Base-by-base conservation (phyloP, 2,888 invertebrate genomes). In the Meiosimyza platycephala region DNA sequence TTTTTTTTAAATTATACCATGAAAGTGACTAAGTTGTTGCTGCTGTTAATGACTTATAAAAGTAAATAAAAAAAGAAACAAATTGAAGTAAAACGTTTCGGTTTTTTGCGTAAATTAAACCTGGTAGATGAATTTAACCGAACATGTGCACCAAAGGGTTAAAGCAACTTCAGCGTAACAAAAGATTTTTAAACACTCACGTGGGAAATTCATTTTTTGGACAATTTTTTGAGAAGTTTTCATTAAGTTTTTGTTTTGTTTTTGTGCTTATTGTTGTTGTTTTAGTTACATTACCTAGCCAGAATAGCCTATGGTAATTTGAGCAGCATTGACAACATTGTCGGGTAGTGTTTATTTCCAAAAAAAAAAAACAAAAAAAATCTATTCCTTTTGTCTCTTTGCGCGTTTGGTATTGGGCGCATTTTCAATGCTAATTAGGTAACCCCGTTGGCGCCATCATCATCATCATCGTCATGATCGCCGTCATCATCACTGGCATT, bases 391-490 rank as follows among this genome's bases (percentile, higher is more conserved):
- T 12, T 57, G 57, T 57, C 18, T 15, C 18, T 22, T 15, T 57
- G 12, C 18, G 47, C 48, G 18, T 18, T 6, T 63, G 52, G 22
- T 15, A 51, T 51, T 40, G 60, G 50, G 18, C 52, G 33, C 55
- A 59, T 64, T 73, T 65, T 65, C 73, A 73, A 75, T 75, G 75
- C 75, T 75, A 75, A 75, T 75, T 73, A 73, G 72, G 60, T 72
- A 69, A 67, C 66, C 72, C 28, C 57, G 16, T 18, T 71, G 75
- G 75, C 75, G 75, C 75, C 75, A 73, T 51, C 18, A 28, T 2
- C 63, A 63, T 48, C 68, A 69, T 59, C 67, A 59, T 60, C 40
- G 28, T 28, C 28, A 28, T 28, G 28, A 69, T 69, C 51, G 51
- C 33, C 54, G n/a, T 55, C 18, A 40, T 60, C 40, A 48, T 47